These are phyloP conservation scores for Hypolimnas misippus DNA, from an alignment of 2,888 invertebrate genomes.

Conservation along the genomic window DNA sequence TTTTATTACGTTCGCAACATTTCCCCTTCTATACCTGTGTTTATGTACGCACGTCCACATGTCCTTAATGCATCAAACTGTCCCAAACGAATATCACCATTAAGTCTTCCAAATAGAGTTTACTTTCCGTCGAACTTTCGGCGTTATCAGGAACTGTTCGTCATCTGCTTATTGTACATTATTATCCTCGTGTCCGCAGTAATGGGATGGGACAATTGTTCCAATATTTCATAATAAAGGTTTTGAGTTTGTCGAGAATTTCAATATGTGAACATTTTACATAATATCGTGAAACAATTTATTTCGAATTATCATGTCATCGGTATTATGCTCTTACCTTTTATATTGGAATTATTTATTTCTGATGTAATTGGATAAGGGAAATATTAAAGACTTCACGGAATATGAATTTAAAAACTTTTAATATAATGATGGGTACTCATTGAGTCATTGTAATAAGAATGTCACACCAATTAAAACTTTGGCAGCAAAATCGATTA, in stretches of 20 bases:
- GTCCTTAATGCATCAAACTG: constrained; percentile 9
- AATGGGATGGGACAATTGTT: constrained; percentile 32
- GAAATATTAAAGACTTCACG: too few relatives aligned
- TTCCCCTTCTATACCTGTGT: constrained; percentile 25
- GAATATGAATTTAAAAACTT: too few relatives aligned
- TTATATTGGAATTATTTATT: not conserved
- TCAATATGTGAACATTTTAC: constrained; percentile 14
- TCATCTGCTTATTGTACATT: constrained; percentile 31
- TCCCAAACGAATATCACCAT: not conserved
- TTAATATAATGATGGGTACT: too few relatives aligned
- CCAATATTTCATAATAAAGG: constrained; percentile 27
- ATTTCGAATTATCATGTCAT: not conserved
- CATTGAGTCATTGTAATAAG: too few relatives aligned
- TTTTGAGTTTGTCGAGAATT: constrained; percentile 22
- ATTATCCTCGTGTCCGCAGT: constrained; percentile 31
- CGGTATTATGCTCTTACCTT: not conserved
- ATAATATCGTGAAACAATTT: constrained; percentile 5
- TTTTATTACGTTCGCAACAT: constrained; percentile 30
- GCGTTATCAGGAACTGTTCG: not conserved
- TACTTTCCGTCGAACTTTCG: not conserved
- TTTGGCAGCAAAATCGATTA: too few relatives aligned
- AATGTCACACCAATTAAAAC: too few relatives aligned
- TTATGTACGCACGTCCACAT: constrained; percentile 9
- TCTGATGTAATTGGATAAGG: too few relatives aligned
- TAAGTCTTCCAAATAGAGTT: constrained; percentile 1